Evolutionary conservation across 2,888 invertebrate species (phyloP).

Genomic region (Lasioglossum morio): DNA sequence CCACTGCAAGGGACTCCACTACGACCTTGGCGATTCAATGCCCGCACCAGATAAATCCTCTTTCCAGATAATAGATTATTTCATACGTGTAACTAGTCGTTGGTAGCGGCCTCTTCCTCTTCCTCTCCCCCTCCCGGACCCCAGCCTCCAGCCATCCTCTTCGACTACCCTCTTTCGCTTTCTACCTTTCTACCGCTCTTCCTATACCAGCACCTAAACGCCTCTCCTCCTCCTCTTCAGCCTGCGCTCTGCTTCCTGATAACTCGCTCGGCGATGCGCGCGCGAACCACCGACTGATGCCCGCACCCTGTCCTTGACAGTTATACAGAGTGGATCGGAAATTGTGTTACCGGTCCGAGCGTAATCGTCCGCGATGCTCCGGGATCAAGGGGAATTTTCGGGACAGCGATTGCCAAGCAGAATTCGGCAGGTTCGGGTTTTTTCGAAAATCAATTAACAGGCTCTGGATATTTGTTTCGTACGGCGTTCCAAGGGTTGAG

Average conservation of each 20-base stretch:
- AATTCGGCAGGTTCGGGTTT: background rate
- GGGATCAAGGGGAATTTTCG: background rate
- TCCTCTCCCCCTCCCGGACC: conserved; percentile 8
- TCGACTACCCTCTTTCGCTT: conserved; percentile 56
- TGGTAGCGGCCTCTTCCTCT: conserved; percentile 62
- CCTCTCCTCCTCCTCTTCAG: background rate
- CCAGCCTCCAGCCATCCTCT: conserved; percentile 3
- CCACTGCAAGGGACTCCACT: conserved; percentile 73
- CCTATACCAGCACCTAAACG: background rate
- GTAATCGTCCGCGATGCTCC: background rate
- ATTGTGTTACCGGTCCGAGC: background rate
- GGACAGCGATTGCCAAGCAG: background rate
- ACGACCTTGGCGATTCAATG: conserved; percentile 84
- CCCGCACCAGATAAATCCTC: conserved; percentile 83
- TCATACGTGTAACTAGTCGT: conserved; percentile 83
- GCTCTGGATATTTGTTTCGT: background rate
- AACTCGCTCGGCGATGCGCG: conserved; percentile 47
- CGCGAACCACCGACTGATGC: conserved; percentile 58
- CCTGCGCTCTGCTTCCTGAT: conserved; percentile 37
- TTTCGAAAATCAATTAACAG: background rate
- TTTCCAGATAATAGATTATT: conserved; percentile 83
- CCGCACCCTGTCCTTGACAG: conserved; percentile 67
- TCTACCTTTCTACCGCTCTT: conserved; percentile 29
- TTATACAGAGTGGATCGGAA: conserved; percentile 15
- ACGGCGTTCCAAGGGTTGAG: background rate